A percentile compares a stretch with the other conserved stretches of the same genome.
Evolutionary conservation across 2,888 invertebrate genomes (phyloP).

Genomic region (Drosophila subsilvestris): DNA sequence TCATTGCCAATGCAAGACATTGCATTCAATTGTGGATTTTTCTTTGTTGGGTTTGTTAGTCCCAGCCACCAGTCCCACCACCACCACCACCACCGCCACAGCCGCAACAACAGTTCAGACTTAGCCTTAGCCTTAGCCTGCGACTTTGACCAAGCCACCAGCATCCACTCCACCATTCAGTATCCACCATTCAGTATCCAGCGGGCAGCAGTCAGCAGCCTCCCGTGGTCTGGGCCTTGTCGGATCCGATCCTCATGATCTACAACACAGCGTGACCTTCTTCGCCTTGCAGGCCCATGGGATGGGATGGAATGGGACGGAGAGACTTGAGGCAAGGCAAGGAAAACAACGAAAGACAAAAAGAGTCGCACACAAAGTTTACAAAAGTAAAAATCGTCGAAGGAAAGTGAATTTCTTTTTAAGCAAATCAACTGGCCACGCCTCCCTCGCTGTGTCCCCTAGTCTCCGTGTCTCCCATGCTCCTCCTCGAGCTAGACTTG

Average conservation of each 20-base stretch:
- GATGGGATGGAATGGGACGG: not conserved
- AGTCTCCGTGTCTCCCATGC: conserved; percentile 40
- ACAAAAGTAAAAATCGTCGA: conserved; percentile 57
- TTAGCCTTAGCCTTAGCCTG: conserved; percentile 22
- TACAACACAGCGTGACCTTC: conserved; percentile 73
- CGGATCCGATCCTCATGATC: conserved; percentile 78
- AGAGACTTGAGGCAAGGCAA: conserved; percentile 14
- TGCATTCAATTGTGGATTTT: conserved; percentile 73
- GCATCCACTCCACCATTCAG: not conserved
- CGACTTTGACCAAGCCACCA: conserved; percentile 57
- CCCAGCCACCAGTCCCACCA: conserved; percentile 41
- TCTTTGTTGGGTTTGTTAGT: conserved; percentile 57
- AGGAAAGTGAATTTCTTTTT: conserved; percentile 81
- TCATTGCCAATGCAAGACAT: conserved; percentile 71
- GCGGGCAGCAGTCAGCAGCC: conserved; percentile 12
- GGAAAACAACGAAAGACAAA: conserved; percentile 17
- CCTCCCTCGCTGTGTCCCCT: conserved; percentile 28
- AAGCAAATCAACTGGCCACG: conserved; percentile 78
- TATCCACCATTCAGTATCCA: not conserved
- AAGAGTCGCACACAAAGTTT: conserved; percentile 44
- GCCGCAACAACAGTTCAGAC: conserved; percentile 3
- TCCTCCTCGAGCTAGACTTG: conserved; percentile 60
- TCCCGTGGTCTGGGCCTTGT: conserved; percentile 39
- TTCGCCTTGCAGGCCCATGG: conserved; percentile 64
- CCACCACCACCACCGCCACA: conserved; percentile 5